Evolutionary conservation across 1,140 invertebrate species (phyloP).

Genomic region (Eciton burchellii): DNA sequence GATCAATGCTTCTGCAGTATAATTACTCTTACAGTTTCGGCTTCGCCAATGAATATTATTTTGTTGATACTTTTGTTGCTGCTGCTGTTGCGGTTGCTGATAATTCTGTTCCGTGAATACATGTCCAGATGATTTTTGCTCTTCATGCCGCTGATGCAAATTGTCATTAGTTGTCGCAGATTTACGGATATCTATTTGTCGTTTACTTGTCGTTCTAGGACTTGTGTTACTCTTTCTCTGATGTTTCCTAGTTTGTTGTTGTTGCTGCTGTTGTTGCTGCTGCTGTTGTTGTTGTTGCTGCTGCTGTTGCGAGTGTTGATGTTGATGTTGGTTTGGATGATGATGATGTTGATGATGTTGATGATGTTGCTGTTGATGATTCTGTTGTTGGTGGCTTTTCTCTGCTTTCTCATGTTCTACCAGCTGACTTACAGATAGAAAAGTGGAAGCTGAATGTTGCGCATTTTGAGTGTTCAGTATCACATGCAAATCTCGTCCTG

Average conservation of each 20-base stretch:
- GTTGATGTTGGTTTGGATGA: constrained; percentile 66
- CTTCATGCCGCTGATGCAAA: constrained; percentile 79
- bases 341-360: constrained; percentile 73
- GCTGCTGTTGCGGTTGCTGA: constrained; percentile 74
- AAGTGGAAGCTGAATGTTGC: constrained; percentile 82
- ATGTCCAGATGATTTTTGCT: constrained; percentile 78
- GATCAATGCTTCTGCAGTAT: constrained; percentile 88
- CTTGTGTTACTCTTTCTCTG: constrained; percentile 80
- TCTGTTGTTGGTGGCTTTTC: constrained; percentile 77
- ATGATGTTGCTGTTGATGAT: constrained; percentile 72
- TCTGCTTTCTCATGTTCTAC: constrained; percentile 87
- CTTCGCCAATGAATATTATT: constrained; percentile 82
- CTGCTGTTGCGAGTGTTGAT: constrained; percentile 70
- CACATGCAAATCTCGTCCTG: constrained; percentile 78
- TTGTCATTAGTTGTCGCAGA: constrained; percentile 76
- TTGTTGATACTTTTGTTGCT: constrained; percentile 81
- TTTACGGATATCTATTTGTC: constrained; percentile 83
- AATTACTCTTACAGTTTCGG: constrained; percentile 86
- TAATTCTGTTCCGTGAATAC: constrained; percentile 78
- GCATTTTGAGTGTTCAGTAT: constrained; percentile 79
- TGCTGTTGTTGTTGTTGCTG: constrained; percentile 74
- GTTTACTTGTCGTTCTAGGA: constrained; percentile 79
- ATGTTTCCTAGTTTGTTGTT: constrained; percentile 73
- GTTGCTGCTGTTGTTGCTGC: constrained; percentile 68
- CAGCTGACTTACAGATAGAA: constrained; percentile 89